These are phyloP conservation scores for Metalampra italica DNA, from an alignment of 2,888 invertebrate species.

Conservation along the genomic window DNA sequence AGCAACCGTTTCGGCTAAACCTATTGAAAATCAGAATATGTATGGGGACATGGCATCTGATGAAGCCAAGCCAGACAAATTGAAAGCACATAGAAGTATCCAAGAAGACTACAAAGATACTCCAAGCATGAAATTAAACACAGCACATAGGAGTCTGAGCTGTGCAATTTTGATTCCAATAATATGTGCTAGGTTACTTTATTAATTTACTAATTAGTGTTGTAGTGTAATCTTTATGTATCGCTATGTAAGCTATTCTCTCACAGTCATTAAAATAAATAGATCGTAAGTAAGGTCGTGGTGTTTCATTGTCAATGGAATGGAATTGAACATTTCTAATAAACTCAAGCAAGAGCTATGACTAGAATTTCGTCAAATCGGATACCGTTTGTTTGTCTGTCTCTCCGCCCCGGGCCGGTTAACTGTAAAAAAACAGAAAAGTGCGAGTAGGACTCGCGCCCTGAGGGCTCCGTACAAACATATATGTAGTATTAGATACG, in stretches of 20 bases:
- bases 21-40: conserved; percentile 29
- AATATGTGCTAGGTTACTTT: conserved; percentile 34
- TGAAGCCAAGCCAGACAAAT: conserved; percentile 60
- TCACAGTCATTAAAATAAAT: conserved; percentile 71
- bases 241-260: conserved; percentile 39
- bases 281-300: conserved; percentile 31
- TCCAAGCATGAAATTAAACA: conserved; percentile 21
- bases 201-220: conserved; percentile 32
- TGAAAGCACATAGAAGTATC: conserved; percentile 51
- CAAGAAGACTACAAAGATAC: conserved; percentile 32
- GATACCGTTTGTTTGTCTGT: no score
- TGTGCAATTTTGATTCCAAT: conserved; percentile 26
- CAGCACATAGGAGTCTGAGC: conserved; percentile 29
- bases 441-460: no score
- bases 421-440: no score
- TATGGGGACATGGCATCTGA: conserved; percentile 62
- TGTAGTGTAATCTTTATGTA: conserved; percentile 17
- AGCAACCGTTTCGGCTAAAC: conserved; percentile 66
- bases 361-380: no score
- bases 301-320: conserved; percentile 12
- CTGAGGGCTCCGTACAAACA: no score
- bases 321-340: no score
- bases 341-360: no score
- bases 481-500: no score
- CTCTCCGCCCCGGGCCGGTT: no score